phyloP scores from a whole-genome alignment of 2,113 vertebrate species.

The Tachysurus vachellii region DNA sequence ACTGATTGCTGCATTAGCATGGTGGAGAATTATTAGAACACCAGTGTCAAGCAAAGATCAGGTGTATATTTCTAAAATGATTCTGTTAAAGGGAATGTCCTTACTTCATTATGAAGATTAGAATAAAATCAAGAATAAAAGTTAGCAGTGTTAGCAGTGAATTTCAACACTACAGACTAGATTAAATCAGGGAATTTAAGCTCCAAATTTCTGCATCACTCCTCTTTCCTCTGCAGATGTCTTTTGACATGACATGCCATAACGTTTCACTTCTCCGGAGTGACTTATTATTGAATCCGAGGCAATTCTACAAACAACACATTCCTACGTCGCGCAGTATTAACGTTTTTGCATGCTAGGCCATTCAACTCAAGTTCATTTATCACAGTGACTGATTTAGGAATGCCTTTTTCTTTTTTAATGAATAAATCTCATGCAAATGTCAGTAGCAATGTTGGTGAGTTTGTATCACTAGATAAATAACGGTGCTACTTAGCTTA shows the following conservation, averaged over 20 bases:
- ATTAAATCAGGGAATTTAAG: neutral
- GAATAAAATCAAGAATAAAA: neutral
- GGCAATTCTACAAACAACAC: neutral
- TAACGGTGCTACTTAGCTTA: neutral
- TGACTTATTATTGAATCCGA: neutral
- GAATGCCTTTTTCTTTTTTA: neutral
- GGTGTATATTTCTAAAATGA: neutral
- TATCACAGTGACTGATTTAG: neutral
- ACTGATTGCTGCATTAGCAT: neutral
- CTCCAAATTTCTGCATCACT: neutral
- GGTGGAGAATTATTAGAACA: neutral
- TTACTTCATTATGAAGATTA: neutral
- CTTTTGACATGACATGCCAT: neutral
- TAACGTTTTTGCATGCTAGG: neutral
- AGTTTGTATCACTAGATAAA: neutral
- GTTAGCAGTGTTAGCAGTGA: neutral
- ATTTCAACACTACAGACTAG: neutral
- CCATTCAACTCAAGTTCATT: neutral
- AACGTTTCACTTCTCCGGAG: neutral
- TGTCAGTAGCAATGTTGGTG: neutral
- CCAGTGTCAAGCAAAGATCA: neutral
- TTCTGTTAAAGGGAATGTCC: neutral
- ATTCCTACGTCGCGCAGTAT: neutral
- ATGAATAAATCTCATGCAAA: neutral
- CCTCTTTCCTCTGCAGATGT: neutral